Evolutionary conservation across 2,888 invertebrate genomes (phyloP), one percentile per base, ranked within the genome.

Genomic region (Scaeva pyrastri): DNA sequence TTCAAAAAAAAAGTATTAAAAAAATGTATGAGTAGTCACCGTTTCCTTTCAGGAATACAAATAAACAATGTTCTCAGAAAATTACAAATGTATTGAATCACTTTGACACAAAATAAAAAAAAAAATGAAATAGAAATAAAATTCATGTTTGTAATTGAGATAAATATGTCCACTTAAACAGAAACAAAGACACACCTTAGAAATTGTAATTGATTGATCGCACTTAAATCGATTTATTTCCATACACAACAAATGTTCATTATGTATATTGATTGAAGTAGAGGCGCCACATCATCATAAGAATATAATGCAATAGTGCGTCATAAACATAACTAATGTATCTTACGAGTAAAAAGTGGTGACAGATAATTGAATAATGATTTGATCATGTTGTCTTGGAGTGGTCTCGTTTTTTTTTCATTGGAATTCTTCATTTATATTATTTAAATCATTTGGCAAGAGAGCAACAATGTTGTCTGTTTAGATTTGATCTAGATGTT

Each of bases 341-440:
- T 43, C 6, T 56, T 31, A n/a, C n/a, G n/a, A n/a, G n/a, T n/a
- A n/a, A n/a, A 48, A 73, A 70, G 79, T 79, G 75, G 71, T 84
- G 84, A 84, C 79, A 84, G 79, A 60, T 79, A n/a, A n/a, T 71
- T 85, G 75, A 80, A 52, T 76, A 80, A 85, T 85, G 80, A 45
- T 45, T 41, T 62, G 41, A 31, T 73, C 66, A 21, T 52, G 43
- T 73, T 52, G 23, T n/a, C n/a, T 52, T n/a, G n/a, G 58, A 39
- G 14, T 39, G 39, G 19, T 14, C 19, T n/a, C n/a, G n/a, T n/a
- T 14, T 8, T 14, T 58, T 36, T 12, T 58, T 39, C 6, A 19
- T 19, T 36, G 6, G 36, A 58, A 36, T 36, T 36, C 1, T 56
- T n/a, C n/a, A n/a, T 10, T 2, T 58, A 0, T 16, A 10, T 10